These are phyloP conservation scores for Piprites chloris DNA, from an alignment of 2,113 vertebrate genomes.

Conservation along the genomic window DNA sequence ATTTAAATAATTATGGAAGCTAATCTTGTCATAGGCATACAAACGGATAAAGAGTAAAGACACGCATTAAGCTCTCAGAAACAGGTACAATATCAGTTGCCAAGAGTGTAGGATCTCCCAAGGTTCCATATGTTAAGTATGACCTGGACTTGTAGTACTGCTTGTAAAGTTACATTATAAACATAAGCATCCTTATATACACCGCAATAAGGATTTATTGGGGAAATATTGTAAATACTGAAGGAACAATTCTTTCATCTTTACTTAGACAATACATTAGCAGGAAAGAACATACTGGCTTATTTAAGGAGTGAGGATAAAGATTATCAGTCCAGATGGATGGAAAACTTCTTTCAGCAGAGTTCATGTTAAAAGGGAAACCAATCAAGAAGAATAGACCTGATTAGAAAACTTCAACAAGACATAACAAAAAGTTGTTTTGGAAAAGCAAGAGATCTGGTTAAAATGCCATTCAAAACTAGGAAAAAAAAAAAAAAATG, in stretches of 20 bases:
- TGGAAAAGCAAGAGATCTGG: not conserved
- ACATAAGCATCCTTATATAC: not conserved
- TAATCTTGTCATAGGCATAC: not conserved
- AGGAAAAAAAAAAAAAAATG: not conserved
- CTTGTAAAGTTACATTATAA: not conserved
- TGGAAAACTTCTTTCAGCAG: not conserved
- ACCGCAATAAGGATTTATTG: not conserved
- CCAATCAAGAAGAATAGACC: not conserved
- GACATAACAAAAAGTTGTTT: not conserved
- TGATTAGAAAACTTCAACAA: not conserved
- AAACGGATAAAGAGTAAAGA: not conserved
- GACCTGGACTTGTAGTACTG: not conserved
- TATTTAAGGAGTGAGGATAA: not conserved
- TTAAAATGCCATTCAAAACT: not conserved
- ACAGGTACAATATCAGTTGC: not conserved
- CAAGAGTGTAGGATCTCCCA: not conserved
- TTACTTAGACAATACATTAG: not conserved
- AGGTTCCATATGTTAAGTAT: not conserved
- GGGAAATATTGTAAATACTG: not conserved
- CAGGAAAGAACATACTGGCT: not conserved
- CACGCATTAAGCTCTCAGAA: not conserved
- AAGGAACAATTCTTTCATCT: not conserved
- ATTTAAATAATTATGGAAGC: not conserved
- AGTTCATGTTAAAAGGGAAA: not conserved
- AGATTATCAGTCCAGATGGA: not conserved